Evolutionary conservation across 2,113 vertebrate genomes (phyloP).

Genomic region (Embiotoca jacksoni): DNA sequence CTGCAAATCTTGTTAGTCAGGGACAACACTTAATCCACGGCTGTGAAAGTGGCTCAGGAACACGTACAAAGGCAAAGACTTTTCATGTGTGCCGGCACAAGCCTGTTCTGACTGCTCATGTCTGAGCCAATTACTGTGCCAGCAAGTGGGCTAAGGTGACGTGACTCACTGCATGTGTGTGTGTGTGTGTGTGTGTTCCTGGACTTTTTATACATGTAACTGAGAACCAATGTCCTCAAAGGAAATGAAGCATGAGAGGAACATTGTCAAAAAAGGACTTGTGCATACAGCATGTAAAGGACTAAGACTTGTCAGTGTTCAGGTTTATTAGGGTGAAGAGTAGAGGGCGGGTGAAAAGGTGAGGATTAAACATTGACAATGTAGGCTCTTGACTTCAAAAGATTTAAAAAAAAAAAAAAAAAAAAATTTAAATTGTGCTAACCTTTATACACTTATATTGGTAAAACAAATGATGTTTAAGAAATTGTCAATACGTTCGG

Average conservation of each 20-base stretch:
- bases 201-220: neutral
- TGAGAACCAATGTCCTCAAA: neutral
- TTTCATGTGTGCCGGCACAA: slow-evolving; percentile 40
- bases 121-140: slow-evolving; percentile 46
- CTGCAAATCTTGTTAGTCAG: slow-evolving; percentile 50
- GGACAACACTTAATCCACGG: slow-evolving; percentile 42
- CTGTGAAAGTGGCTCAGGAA: slow-evolving; percentile 56
- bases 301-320: neutral
- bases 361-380: neutral
- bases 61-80: slow-evolving; percentile 5
- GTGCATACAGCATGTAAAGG: too few relatives aligned
- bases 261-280: neutral
- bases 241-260: neutral
- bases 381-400: neutral
- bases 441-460: too few relatives aligned
- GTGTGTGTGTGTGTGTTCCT: neutral
- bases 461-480: neutral
- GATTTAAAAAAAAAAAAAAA: too few relatives aligned
- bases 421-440: too few relatives aligned
- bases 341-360: neutral
- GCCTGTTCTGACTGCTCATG: slow-evolving; percentile 31
- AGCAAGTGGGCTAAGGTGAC: neutral
- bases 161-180: slow-evolving; percentile 3
- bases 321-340: neutral
- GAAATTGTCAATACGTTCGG: neutral